A percentile compares a stretch with the other conserved stretches of the same genome.
Evolutionary conservation across 1,140 invertebrate species (phyloP).

Genomic region (Cyrtorhinus lividipennis): DNA sequence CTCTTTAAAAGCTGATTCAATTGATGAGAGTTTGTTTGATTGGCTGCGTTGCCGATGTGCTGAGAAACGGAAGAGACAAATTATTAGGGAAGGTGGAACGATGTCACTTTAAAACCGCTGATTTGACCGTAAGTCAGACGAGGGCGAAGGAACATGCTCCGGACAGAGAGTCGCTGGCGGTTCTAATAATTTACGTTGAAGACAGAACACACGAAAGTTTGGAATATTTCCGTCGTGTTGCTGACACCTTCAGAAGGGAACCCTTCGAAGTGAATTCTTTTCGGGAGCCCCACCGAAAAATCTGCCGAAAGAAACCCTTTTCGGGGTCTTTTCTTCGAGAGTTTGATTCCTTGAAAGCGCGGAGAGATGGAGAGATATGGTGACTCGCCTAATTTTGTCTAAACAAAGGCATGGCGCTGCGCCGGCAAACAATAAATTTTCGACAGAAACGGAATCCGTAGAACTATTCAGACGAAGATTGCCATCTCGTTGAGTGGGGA

Average conservation of each 20-base stretch:
- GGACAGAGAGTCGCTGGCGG: too few relatives aligned
- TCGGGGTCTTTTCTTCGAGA: not conserved
- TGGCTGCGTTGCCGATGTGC: too few relatives aligned
- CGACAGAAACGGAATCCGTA: not conserved
- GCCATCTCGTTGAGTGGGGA: not conserved
- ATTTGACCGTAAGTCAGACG: too few relatives aligned
- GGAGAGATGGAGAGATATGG: not conserved
- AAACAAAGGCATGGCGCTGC: constrained; percentile 5
- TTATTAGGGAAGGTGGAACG: too few relatives aligned
- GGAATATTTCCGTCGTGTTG: not conserved
- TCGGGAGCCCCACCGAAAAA: not conserved
- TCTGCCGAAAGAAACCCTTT: not conserved
- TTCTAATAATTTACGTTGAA: too few relatives aligned
- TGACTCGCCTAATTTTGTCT: not conserved
- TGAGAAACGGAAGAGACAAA: too few relatives aligned
- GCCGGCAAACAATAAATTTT: not conserved
- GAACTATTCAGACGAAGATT: not conserved
- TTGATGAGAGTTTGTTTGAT: too few relatives aligned
- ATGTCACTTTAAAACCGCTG: too few relatives aligned
- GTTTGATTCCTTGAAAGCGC: not conserved
- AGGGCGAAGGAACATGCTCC: too few relatives aligned
- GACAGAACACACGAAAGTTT: not conserved
- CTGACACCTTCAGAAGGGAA: not conserved
- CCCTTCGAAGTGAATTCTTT: not conserved
- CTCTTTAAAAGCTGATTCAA: too few relatives aligned